Base-by-base conservation (phyloP, 2,113 vertebrate species). In the Paedocypris sp. region DNA sequence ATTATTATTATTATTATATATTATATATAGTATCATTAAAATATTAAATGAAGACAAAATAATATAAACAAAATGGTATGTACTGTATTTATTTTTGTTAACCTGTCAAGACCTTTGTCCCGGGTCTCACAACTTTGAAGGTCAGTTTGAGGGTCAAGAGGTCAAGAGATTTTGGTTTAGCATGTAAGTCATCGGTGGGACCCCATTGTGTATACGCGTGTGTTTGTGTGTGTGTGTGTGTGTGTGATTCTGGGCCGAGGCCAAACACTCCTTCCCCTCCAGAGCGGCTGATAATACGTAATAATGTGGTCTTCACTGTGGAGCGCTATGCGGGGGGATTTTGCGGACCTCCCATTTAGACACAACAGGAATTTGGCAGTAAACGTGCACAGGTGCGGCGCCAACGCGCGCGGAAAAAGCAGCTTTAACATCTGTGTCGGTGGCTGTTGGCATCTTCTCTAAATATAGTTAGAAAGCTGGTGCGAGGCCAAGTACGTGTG, bases 341-440 rank as follows among this genome's bases (percentile, higher is more conserved):
- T 80, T 80, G 80, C 81, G 79, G 83, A 83, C 82, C 81, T 83
- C 81, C 84, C 80, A 83, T 80, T 80, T 77, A 78, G 78, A 74
- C 81, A 78, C 81, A 79, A 85, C 79, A 69, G 81, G 83, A 81
- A 77, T 71, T 85, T 84, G 85, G 82, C 83, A 84, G 73, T 7
- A 57, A 79, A 56, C 72, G 67, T 47, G 69, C 81, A 82, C 83
- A 86, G 84, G 84, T 86, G 84, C 82, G 81, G 35, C 12, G 49
- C 67, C 56, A 66, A 45, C 58, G 36, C 23, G 61, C 5, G 41
- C 45, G 49, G 36, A 69, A 69, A 76, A 73, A 75, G 70, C 59
- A 49, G 48, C 63, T 63, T 75, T 69, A 84, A 84, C 82, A 84
- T 83, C 83, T 84, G 80, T 80, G 80, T 80, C 72, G 69, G 72